Base-by-base conservation (phyloP, 2,797 vertebrate species). In the Tragopan temminckii region DNA sequence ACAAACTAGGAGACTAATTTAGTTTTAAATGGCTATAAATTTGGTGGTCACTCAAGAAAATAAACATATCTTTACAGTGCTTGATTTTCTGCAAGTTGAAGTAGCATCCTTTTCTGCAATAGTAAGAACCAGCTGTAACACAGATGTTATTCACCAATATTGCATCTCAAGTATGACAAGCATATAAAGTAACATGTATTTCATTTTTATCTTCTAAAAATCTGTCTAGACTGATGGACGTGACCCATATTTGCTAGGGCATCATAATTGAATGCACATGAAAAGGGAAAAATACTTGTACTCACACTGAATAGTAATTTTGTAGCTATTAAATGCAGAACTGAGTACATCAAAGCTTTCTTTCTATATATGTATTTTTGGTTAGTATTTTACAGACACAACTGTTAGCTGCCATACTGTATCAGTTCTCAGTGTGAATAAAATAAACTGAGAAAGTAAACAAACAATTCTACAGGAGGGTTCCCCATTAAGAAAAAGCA, bases 211-310 rank as follows among this genome's bases (percentile, higher is more conserved):
- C 88, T 93, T 88, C 72, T 86, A 72, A 95, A 96, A 95, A 91
- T 90, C 83, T 95, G 97, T 95, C 97, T 97, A 97, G 97, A 97
- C 96, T 94, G 95, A 94, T 95, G 92, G 94, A 97, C 95, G 83
- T 96, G 93, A 97, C 92, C 96, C 85, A 92, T 55, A 75, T 94
- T 96, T 97, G 90, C 94, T 88, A 93, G 93, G 91, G 88, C 80
- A 70, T 46, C 36, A 20, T 85, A 96, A 94, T 80, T 91, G 94
- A 94, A 96, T 89, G 53, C 88, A 96, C 46, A 78, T 62, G 88
- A 94, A 95, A 92, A 58, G 21, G 46, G 79, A 82, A 92, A 94
- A 95, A 88, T 74, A 89, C 53, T 88, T 57, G 46, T 75, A 81
- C 69, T 94, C 72, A 68, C 80, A 91, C 80, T 14, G 27, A 95